A percentile compares a stretch with the other conserved stretches of the same genome.
Evolutionary conservation across 2,888 invertebrate species (phyloP).

Genomic region (Drosophila setosimentum): DNA sequence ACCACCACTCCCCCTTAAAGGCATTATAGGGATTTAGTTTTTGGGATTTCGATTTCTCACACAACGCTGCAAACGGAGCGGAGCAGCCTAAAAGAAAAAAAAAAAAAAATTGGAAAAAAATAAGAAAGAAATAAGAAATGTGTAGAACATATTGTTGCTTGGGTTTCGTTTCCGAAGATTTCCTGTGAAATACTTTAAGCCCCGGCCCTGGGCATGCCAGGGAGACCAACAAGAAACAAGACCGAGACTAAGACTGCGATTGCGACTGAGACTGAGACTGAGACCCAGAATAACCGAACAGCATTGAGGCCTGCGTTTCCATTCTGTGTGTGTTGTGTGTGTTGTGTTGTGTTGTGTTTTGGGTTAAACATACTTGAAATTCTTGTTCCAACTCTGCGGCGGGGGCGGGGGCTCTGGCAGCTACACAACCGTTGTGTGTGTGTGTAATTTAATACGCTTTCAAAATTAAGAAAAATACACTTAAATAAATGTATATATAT

Average conservation of each 20-base stretch:
- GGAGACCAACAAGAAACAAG: constrained; percentile 35
- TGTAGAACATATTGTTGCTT: constrained; percentile 79
- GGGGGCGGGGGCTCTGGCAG: constrained; percentile 27
- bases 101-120: constrained; percentile 33
- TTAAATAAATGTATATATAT: constrained; percentile 34
- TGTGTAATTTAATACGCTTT: constrained; percentile 81
- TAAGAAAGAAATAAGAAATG: constrained; percentile 63
- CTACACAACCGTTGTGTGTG: constrained; percentile 29
- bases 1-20: constrained; percentile 56
- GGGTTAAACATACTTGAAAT: constrained; percentile 82
- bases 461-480: constrained; percentile 74
- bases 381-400: constrained; percentile 72
- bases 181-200: constrained; percentile 82
- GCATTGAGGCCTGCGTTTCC: constrained; percentile 36
- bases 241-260: constrained; percentile 11
- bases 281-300: constrained; percentile 32
- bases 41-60: constrained; percentile 82
- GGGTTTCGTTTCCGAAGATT: constrained; percentile 78
- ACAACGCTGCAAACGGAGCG: constrained; percentile 44
- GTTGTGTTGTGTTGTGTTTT: constrained; percentile 60
- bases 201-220: constrained; percentile 59
- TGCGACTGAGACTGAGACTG: constrained; percentile 3
- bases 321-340: constrained; percentile 25
- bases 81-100: constrained; percentile 12
- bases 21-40: constrained; percentile 82